Conservation (phyloP, 2,797 vertebrate genomes). For the Oophaga sylvatica region DNA sequence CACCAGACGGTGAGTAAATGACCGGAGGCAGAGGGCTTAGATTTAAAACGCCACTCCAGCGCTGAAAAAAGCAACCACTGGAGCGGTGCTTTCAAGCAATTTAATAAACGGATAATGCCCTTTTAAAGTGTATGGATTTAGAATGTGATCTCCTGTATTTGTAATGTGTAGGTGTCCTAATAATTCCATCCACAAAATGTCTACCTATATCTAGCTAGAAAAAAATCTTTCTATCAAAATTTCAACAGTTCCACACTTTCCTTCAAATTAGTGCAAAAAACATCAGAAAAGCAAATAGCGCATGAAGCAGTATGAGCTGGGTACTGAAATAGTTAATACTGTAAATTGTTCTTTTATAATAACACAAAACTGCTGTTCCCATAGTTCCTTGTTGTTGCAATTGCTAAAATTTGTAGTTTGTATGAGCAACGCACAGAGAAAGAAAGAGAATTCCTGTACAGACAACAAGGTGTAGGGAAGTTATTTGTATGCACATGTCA, state of each 20-base stretch:
- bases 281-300: not conserved
- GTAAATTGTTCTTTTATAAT: slow-evolving; percentile 26
- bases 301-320: not conserved
- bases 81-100: too few relatives aligned
- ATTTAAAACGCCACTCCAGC: too few relatives aligned
- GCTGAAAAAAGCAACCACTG: too few relatives aligned
- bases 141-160: too few relatives aligned
- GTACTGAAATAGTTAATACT: slow-evolving; percentile 38
- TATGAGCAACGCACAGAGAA: slow-evolving; percentile 38
- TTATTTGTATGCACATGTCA: slow-evolving; percentile 62
- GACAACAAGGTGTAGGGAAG: slow-evolving; percentile 55
- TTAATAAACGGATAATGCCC: too few relatives aligned
- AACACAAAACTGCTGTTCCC: not conserved
- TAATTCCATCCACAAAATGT: too few relatives aligned
- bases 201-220: too few relatives aligned
- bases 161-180: too few relatives aligned
- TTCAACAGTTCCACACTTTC: not conserved
- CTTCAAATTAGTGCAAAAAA: not conserved
- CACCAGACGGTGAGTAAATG: too few relatives aligned
- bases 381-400: slow-evolving; percentile 20
- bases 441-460: slow-evolving; percentile 56
- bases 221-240: too few relatives aligned
- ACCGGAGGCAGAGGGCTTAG: too few relatives aligned
- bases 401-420: slow-evolving; percentile 50
- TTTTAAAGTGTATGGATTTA: too few relatives aligned